Evolutionary conservation across 2,888 invertebrate species (phyloP), one percentile per base, ranked within the genome.

Genomic region (Campoletis raptor): DNA sequence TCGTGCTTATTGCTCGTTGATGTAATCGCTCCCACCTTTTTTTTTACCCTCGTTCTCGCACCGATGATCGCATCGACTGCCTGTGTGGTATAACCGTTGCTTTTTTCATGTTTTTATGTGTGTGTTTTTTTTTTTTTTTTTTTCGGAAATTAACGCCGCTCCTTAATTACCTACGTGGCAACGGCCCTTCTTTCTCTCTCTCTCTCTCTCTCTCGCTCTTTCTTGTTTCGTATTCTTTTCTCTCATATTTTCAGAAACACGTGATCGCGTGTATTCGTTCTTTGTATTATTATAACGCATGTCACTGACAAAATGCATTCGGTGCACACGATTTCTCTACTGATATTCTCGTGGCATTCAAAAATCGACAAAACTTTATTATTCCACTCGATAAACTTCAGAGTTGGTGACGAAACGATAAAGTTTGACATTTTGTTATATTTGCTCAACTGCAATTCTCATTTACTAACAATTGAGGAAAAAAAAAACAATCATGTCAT

Each of bases 131-230:
- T 73, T 64, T 37, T 66, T 74, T 74, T 81, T 81, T 76, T 66
- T 83, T 76, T 74, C 66, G 88, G 88, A 87, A 89, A 90, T 90
- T 88, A 89, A 89, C 87, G 87, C 79, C 85, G 85, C 89, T 87
- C 88, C 87, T 88, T 90, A 90, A 90, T 90, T 90, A 89, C 91
- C 83, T 82, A 85, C 70, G 88, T 88, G 89, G 89, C 89, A 89
- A 86, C 88, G 86, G 79, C 81, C 86, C 85, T 86, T 82, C 77
- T 64, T 64, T 84, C 87, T 54, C 57, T 30, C 37, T 24, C 64
- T 64, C 30, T 61, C 37, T 24, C 36, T 48, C 70, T 78, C 67
- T 52, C 42, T 66, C 42, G 48, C 7, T 18, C 21, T 72, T 8
- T 36, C 70, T 15, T 36, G 24, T 85, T 82, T 61, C 30, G 61